Percentiles rank a stretch among this genome's conserved stretches.
phyloP scores from a whole-genome alignment of 1,140 invertebrate species.

The Berghia stephanieae region DNA sequence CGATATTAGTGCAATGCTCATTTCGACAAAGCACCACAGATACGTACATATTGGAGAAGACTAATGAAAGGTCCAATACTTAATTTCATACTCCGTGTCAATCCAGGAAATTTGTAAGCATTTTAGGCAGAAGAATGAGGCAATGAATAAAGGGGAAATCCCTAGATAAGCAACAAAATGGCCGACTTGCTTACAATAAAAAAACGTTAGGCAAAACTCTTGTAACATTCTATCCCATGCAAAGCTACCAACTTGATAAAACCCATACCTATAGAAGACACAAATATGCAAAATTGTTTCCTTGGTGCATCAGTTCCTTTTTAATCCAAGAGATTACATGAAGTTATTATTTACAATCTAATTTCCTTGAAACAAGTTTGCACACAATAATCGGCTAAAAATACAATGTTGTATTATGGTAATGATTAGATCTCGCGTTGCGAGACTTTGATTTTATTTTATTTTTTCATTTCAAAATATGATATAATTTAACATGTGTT shows the following conservation, averaged over 20 bases:
- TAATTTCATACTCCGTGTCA: background rate
- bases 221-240: background rate
- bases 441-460: background rate
- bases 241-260: no score
- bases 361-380: conserved; percentile 29
- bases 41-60: no score
- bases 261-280: background rate
- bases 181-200: conserved; percentile 1
- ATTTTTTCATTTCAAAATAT: conserved; percentile 8
- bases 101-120: background rate
- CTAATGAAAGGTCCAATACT: no score
- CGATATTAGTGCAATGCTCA: no score
- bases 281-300: background rate
- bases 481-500: background rate
- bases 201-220: background rate
- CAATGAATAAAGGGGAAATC: conserved; percentile 10
- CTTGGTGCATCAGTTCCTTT: conserved; percentile 22
- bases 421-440: conserved; percentile 21
- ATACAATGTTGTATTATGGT: conserved; percentile 32
- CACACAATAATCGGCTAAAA: conserved; percentile 28
- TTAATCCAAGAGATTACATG: background rate
- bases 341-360: conserved; percentile 25
- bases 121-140: no score
- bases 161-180: conserved; percentile 16
- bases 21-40: no score